Evolutionary conservation across 2,113 vertebrate genomes (phyloP).

Genomic region (Typhlomys cinereus): DNA sequence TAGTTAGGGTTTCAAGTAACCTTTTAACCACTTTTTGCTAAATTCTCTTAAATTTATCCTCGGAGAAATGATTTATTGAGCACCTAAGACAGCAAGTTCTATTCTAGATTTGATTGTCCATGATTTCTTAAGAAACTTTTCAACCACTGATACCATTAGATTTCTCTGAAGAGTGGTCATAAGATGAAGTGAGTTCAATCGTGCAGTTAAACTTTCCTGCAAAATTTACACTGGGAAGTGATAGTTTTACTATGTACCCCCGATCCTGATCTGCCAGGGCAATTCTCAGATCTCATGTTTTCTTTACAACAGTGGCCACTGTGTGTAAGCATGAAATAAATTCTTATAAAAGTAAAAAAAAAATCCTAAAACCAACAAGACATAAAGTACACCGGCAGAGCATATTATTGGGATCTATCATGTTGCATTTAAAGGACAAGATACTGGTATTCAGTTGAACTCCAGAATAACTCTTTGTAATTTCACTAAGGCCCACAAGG

Average conservation of each 20-base stretch:
- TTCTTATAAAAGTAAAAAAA: neutral
- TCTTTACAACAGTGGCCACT: neutral
- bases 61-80: neutral
- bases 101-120: no score
- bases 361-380: neutral
- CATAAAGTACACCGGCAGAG: neutral
- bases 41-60: neutral
- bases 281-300: neutral
- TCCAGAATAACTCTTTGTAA: neutral
- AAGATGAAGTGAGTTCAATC: neutral
- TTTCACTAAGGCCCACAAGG: slow-evolving; percentile 37
- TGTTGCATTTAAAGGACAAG: neutral
- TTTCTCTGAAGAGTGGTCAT: neutral
- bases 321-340: neutral
- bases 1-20: neutral
- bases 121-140: neutral
- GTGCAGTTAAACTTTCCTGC: neutral
- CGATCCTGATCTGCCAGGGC: neutral
- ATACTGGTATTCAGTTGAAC: neutral
- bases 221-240: neutral
- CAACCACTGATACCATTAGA: neutral
- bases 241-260: neutral
- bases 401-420: neutral
- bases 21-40: neutral
- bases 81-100: no score